Base-by-base conservation (phyloP, 2,797 vertebrate genomes). In the Enteromius treurensis region DNA sequence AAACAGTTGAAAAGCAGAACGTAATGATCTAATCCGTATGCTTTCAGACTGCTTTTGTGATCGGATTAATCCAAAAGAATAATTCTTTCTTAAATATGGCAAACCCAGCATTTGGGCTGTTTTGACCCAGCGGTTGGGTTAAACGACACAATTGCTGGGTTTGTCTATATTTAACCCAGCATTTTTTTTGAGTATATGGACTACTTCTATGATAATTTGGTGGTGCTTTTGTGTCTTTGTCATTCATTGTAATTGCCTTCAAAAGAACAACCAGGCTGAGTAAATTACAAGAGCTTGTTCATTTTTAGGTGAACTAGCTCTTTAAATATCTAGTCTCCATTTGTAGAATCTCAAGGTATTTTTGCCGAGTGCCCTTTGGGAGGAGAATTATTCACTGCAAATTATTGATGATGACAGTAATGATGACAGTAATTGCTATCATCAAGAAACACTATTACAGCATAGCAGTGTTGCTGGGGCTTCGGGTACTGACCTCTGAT, bases 351-450 rank as follows among this genome's bases (percentile, higher is more conserved):
- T 62, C 15, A 76, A 26, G 21, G 64, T 53, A 29, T 67, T 76
- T 81, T 62, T 29, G 78, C 67, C 3, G 11, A 68, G 23, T 53
- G 21, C 32, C 68, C 51, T 47, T 26, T 14, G 15, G 34, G 37
- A 64, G 11, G 40, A 74, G 15, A 82, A 67, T 55, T 55, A 73
- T 65, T 85, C 60, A 53, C 34, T 32, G 60, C 40, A 80, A 68
- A 51, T 79, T 68, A 67, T 64, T 77, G 23, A 80, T 67, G 34
- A 58, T 62, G 29, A 77, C 17, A 42, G 71, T 82, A 40, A 79
- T 55, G 34, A 58, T 51, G n/a, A 69, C 17, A 23, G 70, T 75
- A 49, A 55, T 42, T 55, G 51, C 37, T 85, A 32, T 69, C 29
- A 67, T 71, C 58, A 53, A 76, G 40, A 21, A 81, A 64, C 23